phyloP scores from a whole-genome alignment of 2,113 vertebrate species.

The Xenopus borealis region DNA sequence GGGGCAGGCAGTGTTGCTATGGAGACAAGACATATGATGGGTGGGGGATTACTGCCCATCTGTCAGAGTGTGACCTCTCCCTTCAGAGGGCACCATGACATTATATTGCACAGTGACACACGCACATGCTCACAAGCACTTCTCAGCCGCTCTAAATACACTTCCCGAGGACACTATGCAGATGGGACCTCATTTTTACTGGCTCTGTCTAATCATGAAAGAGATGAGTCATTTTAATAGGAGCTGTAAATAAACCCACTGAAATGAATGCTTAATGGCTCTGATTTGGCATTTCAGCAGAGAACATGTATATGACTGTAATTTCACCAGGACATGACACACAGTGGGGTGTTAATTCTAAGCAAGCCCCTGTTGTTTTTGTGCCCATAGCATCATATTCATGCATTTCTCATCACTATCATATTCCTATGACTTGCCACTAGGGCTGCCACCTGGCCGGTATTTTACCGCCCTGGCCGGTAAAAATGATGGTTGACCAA shows the following conservation, averaged over 20 bases:
- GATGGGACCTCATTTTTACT: slow-evolving; percentile 38
- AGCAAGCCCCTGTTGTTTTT: background rate
- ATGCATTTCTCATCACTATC: background rate
- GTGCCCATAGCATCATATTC: background rate
- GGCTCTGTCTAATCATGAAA: slow-evolving; percentile 33
- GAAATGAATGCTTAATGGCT: slow-evolving; percentile 38
- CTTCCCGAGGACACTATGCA: slow-evolving; percentile 35
- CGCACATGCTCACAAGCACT: slow-evolving; percentile 34
- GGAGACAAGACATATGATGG: slow-evolving; percentile 16
- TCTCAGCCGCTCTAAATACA: slow-evolving; percentile 33
- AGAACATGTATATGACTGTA: background rate
- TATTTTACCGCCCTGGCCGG: too few relatives aligned
- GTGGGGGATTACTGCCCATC: slow-evolving; percentile 22
- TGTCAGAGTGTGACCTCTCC: slow-evolving; percentile 15
- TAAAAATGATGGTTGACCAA: too few relatives aligned
- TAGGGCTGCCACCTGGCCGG: too few relatives aligned
- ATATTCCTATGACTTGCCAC: background rate
- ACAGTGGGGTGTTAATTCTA: background rate
- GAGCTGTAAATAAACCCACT: slow-evolving; percentile 38
- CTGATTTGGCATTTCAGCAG: slow-evolving; percentile 10
- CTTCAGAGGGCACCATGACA: slow-evolving; percentile 30
- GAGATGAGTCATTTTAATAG: slow-evolving; percentile 43
- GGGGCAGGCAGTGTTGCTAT: slow-evolving; percentile 35
- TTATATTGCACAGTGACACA: slow-evolving; percentile 9
- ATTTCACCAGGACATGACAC: background rate